These are phyloP conservation scores for Amphipoea oculea DNA, from an alignment of 2,888 invertebrate genomes.

Conservation along the genomic window DNA sequence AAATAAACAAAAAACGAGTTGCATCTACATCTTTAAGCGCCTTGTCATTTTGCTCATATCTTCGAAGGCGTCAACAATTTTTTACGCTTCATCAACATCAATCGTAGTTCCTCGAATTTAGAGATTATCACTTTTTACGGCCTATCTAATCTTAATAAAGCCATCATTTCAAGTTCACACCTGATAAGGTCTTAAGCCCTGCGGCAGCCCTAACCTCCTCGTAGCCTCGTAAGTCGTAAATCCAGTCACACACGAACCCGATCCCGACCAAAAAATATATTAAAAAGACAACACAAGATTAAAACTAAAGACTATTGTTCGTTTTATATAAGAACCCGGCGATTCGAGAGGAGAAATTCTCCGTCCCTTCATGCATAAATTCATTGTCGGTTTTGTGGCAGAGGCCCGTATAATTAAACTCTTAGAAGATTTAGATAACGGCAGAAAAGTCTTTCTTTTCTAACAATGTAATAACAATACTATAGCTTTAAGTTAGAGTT, in stretches of 20 bases:
- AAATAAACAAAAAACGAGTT: no score
- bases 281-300: slow-evolving; percentile 80
- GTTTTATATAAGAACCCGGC: slow-evolving; percentile 80
- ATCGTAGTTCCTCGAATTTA: slow-evolving; percentile 21
- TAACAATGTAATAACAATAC: slow-evolving; percentile 68
- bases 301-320: slow-evolving; percentile 89
- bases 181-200: slow-evolving; percentile 41
- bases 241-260: slow-evolving; percentile 84
- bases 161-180: slow-evolving; percentile 50
- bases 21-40: background rate
- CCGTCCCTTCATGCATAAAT: slow-evolving; percentile 88
- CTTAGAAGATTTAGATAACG: slow-evolving; percentile 79
- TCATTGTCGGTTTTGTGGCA: slow-evolving; percentile 86
- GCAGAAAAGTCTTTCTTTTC: slow-evolving; percentile 67
- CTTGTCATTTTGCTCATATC: background rate
- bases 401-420: slow-evolving; percentile 85
- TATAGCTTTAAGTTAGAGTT: slow-evolving; percentile 71
- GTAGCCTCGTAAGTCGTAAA: slow-evolving; percentile 73
- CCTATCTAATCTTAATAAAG: slow-evolving; percentile 53
- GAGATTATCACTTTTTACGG: slow-evolving; percentile 29
- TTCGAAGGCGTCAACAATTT: background rate
- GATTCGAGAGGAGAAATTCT: slow-evolving; percentile 78
- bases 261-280: slow-evolving; percentile 79
- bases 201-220: slow-evolving; percentile 67
- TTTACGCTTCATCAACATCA: slow-evolving; percentile 2